phyloP scores from a whole-genome alignment of 2,113 vertebrate genomes.

The Zapornia atra region DNA sequence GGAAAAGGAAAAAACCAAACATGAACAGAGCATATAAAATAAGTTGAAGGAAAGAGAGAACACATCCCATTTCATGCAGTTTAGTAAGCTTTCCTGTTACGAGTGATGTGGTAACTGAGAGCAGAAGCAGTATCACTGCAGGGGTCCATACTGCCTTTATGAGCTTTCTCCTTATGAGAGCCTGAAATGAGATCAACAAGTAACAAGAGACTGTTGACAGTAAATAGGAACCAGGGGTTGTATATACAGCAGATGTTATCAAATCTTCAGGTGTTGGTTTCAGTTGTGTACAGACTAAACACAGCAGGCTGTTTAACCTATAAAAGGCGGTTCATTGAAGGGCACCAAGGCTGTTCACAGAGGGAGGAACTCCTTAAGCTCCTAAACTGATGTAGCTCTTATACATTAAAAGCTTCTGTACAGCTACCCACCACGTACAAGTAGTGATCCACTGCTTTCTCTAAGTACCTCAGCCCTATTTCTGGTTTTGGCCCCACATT shows the following conservation, averaged over 20 bases:
- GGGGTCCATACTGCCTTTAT: not conserved
- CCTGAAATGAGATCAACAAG: slow-evolving; percentile 18
- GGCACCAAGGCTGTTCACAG: not conserved
- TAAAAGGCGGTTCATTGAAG: not conserved
- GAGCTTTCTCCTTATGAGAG: not conserved
- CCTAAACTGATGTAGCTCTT: not conserved
- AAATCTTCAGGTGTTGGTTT: slow-evolving; percentile 14
- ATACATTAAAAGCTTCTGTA: not conserved
- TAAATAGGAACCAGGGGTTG: slow-evolving; percentile 11
- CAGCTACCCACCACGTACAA: not conserved
- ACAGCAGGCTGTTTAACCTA: not conserved
- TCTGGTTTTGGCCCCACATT: not conserved
- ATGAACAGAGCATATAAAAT: not conserved
- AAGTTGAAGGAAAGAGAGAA: not conserved
- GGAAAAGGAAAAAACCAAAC: not conserved
- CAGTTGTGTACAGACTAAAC: not conserved
- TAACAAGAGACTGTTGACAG: not conserved
- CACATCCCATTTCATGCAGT: not conserved
- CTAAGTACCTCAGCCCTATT: not conserved
- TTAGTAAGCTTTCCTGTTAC: not conserved
- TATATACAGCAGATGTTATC: not conserved
- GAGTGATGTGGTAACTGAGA: not conserved
- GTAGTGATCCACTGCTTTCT: not conserved
- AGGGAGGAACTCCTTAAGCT: not conserved
- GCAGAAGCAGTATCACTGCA: not conserved